Evolutionary conservation across 1,140 invertebrate genomes (phyloP), one percentile per base, ranked within the genome.

Genomic region (Pemphigus obesinymphae): DNA sequence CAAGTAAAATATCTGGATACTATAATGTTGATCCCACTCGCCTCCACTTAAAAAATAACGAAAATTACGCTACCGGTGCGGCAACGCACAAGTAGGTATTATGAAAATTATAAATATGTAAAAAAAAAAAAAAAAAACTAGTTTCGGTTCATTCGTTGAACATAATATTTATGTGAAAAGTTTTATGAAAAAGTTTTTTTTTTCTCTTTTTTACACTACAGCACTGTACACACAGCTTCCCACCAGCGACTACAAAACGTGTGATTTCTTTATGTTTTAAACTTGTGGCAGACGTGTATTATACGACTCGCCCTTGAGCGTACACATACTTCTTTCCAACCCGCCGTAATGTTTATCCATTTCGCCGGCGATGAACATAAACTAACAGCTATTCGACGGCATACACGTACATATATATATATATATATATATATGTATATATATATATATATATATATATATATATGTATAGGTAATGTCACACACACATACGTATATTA

Each of bases 251-350:
- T 34, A 63, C 43, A 73, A 73, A 48, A 73, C 76, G 76, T 63
- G 76, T 80, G 76, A 80, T 80, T 80, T 80, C 76, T 80, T 80
- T 80, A 80, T 80, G 76, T 58, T 63, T 58, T 43, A 17, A 55
- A 63, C 76, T 80, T 17, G 34, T 34, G 76, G 76, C 40, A 80
- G 76, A 80, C 76, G 20, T 80, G 76, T 80, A n/a, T n/a, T n/a
- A n/a, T 53, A 13, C 76, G 23, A 78, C 55, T 61, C 76, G 76
- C 76, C 76, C 76, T 80, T 80, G 76, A 80, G 55, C 76, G 17
- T 7, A 29, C 13, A 29, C 23, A 31, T 13, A 48, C 70, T 15
- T 23, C n/a, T 26, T 40, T 23, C n/a, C 8, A 26, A 70, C 66
- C 66, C 66, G 45, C 43, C 29, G 43, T 50, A 73, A 48, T 50